phyloP scores from a whole-genome alignment of 1,140 invertebrate species.

The Manduca sexta region DNA sequence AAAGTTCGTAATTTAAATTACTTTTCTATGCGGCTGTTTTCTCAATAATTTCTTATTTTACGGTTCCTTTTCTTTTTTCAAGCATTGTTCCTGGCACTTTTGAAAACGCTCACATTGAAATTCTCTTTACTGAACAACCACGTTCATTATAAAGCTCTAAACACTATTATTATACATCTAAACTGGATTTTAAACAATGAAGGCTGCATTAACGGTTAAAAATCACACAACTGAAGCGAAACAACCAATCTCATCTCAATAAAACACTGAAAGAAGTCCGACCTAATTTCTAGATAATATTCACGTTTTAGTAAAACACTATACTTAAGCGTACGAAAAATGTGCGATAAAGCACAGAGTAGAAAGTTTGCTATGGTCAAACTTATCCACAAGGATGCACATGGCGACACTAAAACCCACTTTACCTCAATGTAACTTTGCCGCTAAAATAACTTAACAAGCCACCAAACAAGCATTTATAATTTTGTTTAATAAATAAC shows the following conservation, averaged over 20 bases:
- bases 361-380: constrained; percentile 44
- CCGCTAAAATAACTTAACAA: constrained; percentile 31
- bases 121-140: too few relatives aligned
- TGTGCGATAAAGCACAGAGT: constrained; percentile 28
- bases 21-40: too few relatives aligned
- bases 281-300: constrained; percentile 4
- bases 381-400: constrained; percentile 43
- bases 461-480: constrained; percentile 26
- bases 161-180: too few relatives aligned
- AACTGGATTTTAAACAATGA: too few relatives aligned
- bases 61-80: too few relatives aligned
- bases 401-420: constrained; percentile 42
- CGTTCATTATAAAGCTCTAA: too few relatives aligned
- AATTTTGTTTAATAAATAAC: constrained; percentile 22
- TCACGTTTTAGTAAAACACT: constrained; percentile 8
- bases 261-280: neutral
- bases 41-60: too few relatives aligned
- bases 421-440: constrained; percentile 39
- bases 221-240: too few relatives aligned
- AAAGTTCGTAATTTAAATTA: too few relatives aligned
- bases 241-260: neutral
- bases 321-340: constrained; percentile 14
- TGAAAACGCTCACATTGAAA: too few relatives aligned
- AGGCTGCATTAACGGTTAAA: too few relatives aligned
- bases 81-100: too few relatives aligned